A percentile compares a stretch with the other conserved stretches of the same genome.
phyloP scores from a whole-genome alignment of 2,888 invertebrate species.

The Drosophila siamana region DNA sequence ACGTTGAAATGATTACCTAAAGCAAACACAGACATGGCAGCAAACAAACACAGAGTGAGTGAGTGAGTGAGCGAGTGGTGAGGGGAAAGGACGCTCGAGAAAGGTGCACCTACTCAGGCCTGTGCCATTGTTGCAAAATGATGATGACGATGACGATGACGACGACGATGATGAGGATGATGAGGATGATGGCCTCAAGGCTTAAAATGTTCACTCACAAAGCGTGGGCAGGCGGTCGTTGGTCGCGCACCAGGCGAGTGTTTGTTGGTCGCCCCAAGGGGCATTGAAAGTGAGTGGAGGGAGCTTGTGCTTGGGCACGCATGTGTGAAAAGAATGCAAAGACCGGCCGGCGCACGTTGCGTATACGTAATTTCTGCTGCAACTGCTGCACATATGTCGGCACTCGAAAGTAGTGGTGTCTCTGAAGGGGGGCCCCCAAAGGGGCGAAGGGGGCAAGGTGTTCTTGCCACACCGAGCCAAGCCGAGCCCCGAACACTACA shows the following conservation, averaged over 20 bases:
- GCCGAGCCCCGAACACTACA: no score
- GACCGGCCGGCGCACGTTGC: constrained; percentile 54
- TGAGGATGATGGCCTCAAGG: constrained; percentile 69
- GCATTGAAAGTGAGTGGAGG: constrained; percentile 29
- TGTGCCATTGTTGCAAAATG: constrained; percentile 71
- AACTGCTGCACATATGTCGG: constrained; percentile 58
- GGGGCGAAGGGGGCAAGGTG: background rate
- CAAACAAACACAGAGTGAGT: constrained; percentile 54
- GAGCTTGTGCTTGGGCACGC: constrained; percentile 66
- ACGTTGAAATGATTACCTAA: constrained; percentile 78
- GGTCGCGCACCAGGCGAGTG: constrained; percentile 25
- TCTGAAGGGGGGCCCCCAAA: background rate
- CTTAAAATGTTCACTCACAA: constrained; percentile 70
- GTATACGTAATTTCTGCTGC: constrained; percentile 72
- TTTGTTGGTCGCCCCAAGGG: background rate
- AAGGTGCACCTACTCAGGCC: constrained; percentile 14
- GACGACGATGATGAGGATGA: constrained; percentile 36
- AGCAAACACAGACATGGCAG: constrained; percentile 77
- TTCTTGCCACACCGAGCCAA: background rate
- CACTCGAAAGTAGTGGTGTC: constrained; percentile 48
- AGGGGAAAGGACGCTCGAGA: constrained; percentile 2
- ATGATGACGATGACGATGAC: constrained; percentile 18
- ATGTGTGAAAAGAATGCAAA: constrained; percentile 74
- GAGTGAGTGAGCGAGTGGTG: constrained; percentile 4
- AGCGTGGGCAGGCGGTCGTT: constrained; percentile 8